Base-by-base conservation (phyloP, 2,113 vertebrate genomes). In the Montifringilla adamsi region DNA sequence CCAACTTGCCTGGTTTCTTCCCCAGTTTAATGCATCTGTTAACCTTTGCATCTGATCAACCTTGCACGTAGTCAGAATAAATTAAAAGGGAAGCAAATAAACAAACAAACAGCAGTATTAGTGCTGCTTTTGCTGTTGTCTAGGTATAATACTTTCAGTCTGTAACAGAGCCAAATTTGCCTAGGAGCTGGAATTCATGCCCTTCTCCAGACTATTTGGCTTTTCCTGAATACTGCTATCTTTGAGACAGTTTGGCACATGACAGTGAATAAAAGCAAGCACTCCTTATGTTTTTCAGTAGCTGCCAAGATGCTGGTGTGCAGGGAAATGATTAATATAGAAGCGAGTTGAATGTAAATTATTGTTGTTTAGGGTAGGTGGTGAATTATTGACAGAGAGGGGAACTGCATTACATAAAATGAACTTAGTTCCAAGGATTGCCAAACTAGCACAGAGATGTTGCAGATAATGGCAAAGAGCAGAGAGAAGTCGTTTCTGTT, bases 271-370 rank as follows among this genome's bases (percentile, higher is more conserved):
- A 95, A 97, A 97, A 97, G 87, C 86, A 97, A 93, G 93, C 93
- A 96, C 95, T 97, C 96, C 97, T 96, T 97, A 95, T 95, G 94
- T 93, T 96, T 97, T 97, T 94, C 92, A 96, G 95, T 95, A 94
- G 93, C 94, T 97, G 94, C 97, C 96, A 97, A 97, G 94, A 96
- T 80, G 95, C 94, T 94, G 92, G 47, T 96, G 92, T 96, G 88
- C 83, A 97, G 95, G 74, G 87, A 97, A 97, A 96, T 96, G 92
- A 97, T 97, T 97, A 97, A 94, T 96, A 95, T 90, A 97, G 96
- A 95, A 90, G 74, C n/a, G 90, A 90, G 86, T 93, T 86, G 93
- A 97, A 96, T 96, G 68, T 88, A 84, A 94, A 95, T 97, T 90
- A 90, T 92, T 81, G 81, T 70, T 97, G 94, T 96, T 97, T 96